Conservation (phyloP, 1,140 invertebrate species). For the Wasmannia auropunctata region DNA sequence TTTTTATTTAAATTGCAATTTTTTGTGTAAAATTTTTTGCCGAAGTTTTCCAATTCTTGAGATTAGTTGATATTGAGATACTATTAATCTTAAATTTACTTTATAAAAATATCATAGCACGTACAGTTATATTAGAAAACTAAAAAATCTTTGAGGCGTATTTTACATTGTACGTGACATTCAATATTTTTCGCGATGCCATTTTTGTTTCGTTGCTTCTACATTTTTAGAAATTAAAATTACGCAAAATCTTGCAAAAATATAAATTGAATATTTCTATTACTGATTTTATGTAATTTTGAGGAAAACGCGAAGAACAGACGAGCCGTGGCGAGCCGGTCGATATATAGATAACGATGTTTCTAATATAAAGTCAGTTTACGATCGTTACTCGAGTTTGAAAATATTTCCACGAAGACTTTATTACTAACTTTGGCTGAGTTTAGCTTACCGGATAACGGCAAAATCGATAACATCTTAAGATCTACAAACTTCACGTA, state of each 20-base stretch:
- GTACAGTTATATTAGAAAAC: not conserved
- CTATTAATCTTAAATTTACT: not conserved
- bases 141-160: not conserved
- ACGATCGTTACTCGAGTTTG: not conserved
- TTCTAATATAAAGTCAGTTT: conserved; percentile 33
- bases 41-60: not conserved
- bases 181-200: not conserved
- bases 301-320: not conserved
- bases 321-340: not conserved
- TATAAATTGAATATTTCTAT: not conserved
- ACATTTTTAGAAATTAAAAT: not conserved
- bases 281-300: not conserved
- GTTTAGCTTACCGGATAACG: conserved; percentile 15
- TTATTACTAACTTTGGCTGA: conserved; percentile 27
- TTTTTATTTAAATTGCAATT: not conserved
- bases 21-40: not conserved
- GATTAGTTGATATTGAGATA: not conserved
- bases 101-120: not conserved
- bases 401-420: conserved; percentile 36
- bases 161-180: not conserved
- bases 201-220: not conserved
- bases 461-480: conserved; percentile 23
- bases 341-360: not conserved
- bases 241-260: not conserved
- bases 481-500: conserved; percentile 41